phyloP scores from a whole-genome alignment of 2,797 vertebrate genomes.

The Oreochromis mossambicus region DNA sequence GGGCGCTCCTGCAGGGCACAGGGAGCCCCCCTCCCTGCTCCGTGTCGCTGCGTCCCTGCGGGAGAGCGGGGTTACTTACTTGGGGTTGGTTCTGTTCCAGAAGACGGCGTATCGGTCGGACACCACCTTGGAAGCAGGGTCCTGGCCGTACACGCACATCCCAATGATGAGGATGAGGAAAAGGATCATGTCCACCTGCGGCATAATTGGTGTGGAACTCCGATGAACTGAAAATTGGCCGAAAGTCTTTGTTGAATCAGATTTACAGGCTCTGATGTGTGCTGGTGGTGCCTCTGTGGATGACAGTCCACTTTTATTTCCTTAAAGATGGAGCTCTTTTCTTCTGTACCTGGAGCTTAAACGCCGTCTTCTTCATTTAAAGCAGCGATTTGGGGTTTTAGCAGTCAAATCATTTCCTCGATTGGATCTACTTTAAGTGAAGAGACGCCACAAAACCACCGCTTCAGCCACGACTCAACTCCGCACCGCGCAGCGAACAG shows the following conservation, averaged over 20 bases:
- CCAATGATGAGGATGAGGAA: constrained; percentile 82
- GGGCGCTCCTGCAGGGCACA: background rate
- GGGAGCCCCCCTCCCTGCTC: background rate
- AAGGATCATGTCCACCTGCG: constrained; percentile 91
- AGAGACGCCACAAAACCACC: background rate
- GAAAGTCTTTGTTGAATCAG: constrained; percentile 20
- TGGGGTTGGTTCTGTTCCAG: constrained; percentile 97
- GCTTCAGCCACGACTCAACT: background rate
- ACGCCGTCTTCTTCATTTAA: background rate
- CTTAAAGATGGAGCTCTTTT: background rate
- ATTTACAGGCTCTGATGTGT: background rate
- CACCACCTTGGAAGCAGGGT: constrained; percentile 90
- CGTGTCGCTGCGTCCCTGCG: background rate
- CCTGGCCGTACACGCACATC: constrained; percentile 86
- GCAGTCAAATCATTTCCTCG: background rate
- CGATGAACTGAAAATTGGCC: background rate
- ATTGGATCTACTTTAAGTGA: background rate
- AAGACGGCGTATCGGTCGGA: constrained; percentile 95
- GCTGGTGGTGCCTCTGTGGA: background rate
- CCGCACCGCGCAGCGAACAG: constrained; percentile 4
- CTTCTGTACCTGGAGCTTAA: background rate
- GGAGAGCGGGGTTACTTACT: constrained; percentile 73
- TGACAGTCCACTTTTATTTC: background rate
- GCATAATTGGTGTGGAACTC: constrained; percentile 69
- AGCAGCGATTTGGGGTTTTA: background rate